phyloP scores from a whole-genome alignment of 1,140 invertebrate genomes.

The Homalodisca vitripennis region DNA sequence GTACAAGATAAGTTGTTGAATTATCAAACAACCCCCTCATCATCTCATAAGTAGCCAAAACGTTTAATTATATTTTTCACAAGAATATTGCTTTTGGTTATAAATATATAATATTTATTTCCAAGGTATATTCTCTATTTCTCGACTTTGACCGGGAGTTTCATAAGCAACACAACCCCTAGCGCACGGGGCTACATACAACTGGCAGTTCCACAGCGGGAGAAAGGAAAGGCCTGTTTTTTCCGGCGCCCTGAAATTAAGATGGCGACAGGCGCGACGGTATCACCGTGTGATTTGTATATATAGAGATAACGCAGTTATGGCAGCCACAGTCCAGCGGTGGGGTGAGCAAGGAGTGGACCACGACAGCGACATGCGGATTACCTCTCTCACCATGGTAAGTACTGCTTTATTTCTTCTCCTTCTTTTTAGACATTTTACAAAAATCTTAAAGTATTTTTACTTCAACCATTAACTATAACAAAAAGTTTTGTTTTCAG shows the following conservation, averaged over 20 bases:
- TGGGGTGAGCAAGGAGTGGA: background rate
- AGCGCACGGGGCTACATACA: no score
- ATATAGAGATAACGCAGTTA: background rate
- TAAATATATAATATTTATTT: no score
- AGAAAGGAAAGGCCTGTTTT: slow-evolving; percentile 1
- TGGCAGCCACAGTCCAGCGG: background rate
- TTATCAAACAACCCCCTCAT: no score
- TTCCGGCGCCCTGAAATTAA: slow-evolving; percentile 12
- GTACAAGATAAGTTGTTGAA: no score
- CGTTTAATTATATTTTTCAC: no score
- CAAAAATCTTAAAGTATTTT: no score
- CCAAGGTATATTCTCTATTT: no score
- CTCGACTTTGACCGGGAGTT: no score
- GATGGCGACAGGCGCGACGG: slow-evolving; percentile 7
- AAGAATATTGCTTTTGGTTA: no score
- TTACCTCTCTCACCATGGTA: background rate
- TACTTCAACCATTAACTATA: no score
- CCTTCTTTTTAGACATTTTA: background rate
- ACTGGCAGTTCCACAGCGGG: background rate
- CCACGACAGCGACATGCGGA: background rate
- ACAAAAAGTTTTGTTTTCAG: no score
- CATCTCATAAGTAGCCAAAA: no score
- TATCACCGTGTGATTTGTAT: slow-evolving; percentile 2
- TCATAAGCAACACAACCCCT: background rate
- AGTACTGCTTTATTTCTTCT: background rate